Evolutionary conservation across 2,113 vertebrate genomes (phyloP), one percentile per base, ranked within the genome.

Genomic region (Chrysochloris asiatica): DNA sequence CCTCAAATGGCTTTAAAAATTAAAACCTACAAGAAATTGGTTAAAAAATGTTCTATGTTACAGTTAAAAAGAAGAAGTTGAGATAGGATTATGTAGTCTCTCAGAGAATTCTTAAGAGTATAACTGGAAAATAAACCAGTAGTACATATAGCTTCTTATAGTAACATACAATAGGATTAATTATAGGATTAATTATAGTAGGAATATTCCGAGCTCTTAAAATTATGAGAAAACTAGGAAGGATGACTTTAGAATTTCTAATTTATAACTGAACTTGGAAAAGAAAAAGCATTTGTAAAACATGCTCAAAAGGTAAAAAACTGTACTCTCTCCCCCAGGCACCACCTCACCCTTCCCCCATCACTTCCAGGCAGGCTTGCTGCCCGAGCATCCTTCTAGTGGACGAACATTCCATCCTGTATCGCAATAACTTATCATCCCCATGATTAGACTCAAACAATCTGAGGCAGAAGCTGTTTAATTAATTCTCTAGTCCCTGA

Each of bases 11-110:
- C 38, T 85, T 88, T 65, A 63, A 38, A 91, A 82, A 73, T 61
- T 24, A 92, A 89, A 79, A 86, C 36, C 41, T n/a, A n/a, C n/a
- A 75, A 45, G 54, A 19, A n/a, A n/a, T n/a, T n/a, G n/a, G n/a
- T n/a, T n/a, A n/a, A n/a, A n/a, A n/a, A n/a, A n/a, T n/a, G n/a
- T n/a, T n/a, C n/a, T n/a, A 80, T 5, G 21, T 59, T 78, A 61
- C 10, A 52, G 38, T 56, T 72, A 54, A 61, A 54, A 89, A 78
- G 36, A 67, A 89, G 81, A 90, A 4, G 14, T 80, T 43, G 4
- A 81, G 19, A 26, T 50, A 89, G 38, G 13, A 45, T 8, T 52
- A 11, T 43, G 45, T 69, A 11, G 33, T 86, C 84, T 86, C 84
- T 85, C 81, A 75, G 14, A 75, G 43, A 89, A 72, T 48, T 91